phyloP scores from a whole-genome alignment of 2,888 invertebrate species.

The Ormia ochracea region DNA sequence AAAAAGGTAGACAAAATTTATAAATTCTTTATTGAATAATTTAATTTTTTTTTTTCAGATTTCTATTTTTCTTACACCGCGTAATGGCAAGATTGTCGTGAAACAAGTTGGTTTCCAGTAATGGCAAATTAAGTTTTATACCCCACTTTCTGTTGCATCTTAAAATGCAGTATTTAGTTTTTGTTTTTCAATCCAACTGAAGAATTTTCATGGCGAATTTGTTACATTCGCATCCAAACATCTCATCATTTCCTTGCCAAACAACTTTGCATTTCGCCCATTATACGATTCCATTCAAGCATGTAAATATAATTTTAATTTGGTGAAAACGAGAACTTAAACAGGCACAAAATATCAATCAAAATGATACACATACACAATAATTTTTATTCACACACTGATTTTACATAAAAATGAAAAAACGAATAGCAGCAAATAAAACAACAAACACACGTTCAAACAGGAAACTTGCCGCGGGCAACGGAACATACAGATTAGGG shows the following conservation, averaged over 20 bases:
- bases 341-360: conserved; percentile 56
- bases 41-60: too few relatives aligned
- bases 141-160: too few relatives aligned
- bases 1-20: too few relatives aligned
- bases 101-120: too few relatives aligned
- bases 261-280: background rate
- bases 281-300: conserved; percentile 59
- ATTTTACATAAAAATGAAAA: background rate
- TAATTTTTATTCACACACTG: conserved; percentile 38
- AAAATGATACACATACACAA: conserved; percentile 44
- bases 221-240: background rate
- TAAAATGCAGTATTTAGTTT: too few relatives aligned
- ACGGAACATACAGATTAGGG: conserved; percentile 60
- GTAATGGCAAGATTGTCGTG: too few relatives aligned
- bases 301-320: conserved; percentile 55
- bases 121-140: too few relatives aligned
- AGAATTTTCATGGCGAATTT: background rate
- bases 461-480: conserved; percentile 42
- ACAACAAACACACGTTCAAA: conserved; percentile 13
- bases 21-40: too few relatives aligned
- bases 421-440: too few relatives aligned
- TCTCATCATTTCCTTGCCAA: background rate
- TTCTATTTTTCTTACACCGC: too few relatives aligned
- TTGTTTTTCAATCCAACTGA: too few relatives aligned
- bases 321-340: conserved; percentile 7